Conservation (phyloP, 2,888 invertebrate species). For the Synanthedon myopaeformis region DNA sequence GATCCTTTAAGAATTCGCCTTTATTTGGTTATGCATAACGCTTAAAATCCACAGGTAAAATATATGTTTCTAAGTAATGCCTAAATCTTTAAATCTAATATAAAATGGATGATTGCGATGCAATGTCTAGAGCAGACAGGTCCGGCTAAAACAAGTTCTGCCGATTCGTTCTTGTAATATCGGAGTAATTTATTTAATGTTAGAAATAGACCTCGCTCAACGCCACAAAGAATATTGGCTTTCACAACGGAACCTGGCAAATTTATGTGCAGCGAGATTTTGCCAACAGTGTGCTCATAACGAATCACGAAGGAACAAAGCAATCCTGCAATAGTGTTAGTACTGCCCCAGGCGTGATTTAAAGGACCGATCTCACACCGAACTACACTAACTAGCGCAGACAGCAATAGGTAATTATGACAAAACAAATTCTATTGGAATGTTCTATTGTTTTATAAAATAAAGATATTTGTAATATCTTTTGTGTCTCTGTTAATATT, state of each 20-base stretch:
- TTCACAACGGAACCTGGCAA: constrained; percentile 65
- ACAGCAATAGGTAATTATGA: too few species aligned
- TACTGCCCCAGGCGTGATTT: not conserved
- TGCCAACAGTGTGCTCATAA: constrained; percentile 35
- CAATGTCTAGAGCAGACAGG: constrained; percentile 47
- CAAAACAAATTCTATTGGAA: too few species aligned
- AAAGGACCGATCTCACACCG: too few species aligned
- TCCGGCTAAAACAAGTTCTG: constrained; percentile 53
- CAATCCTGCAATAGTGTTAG: constrained; percentile 3
- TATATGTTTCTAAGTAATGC: too few species aligned
- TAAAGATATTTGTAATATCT: too few species aligned
- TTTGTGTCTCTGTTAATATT: too few species aligned
- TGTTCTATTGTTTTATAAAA: too few species aligned
- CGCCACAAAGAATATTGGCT: constrained; percentile 68
- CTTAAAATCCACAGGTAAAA: constrained; percentile 1
- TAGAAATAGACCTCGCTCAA: constrained; percentile 61
- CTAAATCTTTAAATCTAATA: constrained; percentile 20
- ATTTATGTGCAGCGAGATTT: constrained; percentile 65
- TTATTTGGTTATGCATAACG: too few species aligned
- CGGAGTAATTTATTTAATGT: constrained; percentile 68
- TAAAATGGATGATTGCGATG: constrained; percentile 52
- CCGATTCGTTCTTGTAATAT: constrained; percentile 68
- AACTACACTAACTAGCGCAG: too few species aligned
- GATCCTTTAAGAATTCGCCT: too few species aligned
- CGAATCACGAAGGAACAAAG: constrained; percentile 43